Percentiles rank a stretch among this genome's conserved stretches.
phyloP scores from a whole-genome alignment of 2,113 vertebrate genomes.

The Megaptera novaeangliae region DNA sequence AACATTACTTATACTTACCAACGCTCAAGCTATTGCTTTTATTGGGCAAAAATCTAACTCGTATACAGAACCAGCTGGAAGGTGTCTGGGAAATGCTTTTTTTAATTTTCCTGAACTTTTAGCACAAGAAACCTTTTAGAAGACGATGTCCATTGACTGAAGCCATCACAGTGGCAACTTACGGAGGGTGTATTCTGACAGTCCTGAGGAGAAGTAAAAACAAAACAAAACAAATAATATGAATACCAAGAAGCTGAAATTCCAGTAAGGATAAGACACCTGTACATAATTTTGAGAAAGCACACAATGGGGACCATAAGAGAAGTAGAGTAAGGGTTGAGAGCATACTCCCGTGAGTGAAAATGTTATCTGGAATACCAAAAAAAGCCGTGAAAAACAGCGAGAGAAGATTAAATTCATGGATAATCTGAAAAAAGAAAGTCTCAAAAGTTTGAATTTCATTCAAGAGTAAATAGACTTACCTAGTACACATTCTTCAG shows the following conservation, averaged over 20 bases:
- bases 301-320: neutral
- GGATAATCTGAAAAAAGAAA: neutral
- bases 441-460: neutral
- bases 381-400: neutral
- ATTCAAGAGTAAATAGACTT: neutral
- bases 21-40: neutral
- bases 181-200: neutral
- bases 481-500: neutral
- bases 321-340: neutral
- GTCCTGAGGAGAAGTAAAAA: neutral
- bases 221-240: neutral
- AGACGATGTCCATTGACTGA: accelerated
- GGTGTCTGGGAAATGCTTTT: neutral
- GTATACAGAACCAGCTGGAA: neutral
- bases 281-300: neutral
- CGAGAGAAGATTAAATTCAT: neutral
- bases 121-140: neutral
- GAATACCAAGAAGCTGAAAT: neutral
- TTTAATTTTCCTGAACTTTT: neutral
- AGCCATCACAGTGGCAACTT: no score
- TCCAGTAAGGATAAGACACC: neutral
- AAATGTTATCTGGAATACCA: neutral
- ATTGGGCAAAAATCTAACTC: neutral
- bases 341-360: accelerated
- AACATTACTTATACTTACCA: neutral